Conservation (phyloP, 2,113 vertebrate species). For the Tragelaphus scriptus region DNA sequence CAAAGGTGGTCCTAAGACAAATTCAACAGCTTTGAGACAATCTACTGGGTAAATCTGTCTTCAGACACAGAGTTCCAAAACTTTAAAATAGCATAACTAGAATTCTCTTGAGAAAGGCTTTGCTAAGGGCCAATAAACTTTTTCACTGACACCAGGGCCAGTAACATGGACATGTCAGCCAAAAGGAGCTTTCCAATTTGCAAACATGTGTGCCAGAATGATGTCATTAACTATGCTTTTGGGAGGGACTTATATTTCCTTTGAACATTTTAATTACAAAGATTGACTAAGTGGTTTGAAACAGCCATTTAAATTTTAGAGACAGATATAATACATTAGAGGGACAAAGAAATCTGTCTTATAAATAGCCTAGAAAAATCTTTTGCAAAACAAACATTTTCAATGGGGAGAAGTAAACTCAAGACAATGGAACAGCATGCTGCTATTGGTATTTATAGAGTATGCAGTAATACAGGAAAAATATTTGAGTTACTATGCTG, state of each 20-base stretch:
- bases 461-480: not conserved
- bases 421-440: not conserved
- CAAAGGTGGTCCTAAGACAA: not conserved
- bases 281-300: not conserved
- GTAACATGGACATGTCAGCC: not conserved
- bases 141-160: not conserved
- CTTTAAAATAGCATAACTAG: not conserved
- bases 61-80: not conserved
- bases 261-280: constrained; percentile 24
- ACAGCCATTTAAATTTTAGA: constrained; percentile 39
- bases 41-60: not conserved
- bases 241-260: not conserved
- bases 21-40: not conserved
- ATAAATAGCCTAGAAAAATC: not conserved
- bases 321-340: not conserved
- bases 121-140: not conserved
- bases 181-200: not conserved
- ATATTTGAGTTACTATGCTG: not conserved
- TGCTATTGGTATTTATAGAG: not conserved
- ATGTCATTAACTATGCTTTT: not conserved
- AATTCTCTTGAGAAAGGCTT: constrained; percentile 8
- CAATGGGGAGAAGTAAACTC: not conserved
- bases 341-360: not conserved
- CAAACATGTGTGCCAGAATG: not conserved
- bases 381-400: constrained; percentile 37